Evolutionary conservation across 2,113 vertebrate genomes (phyloP).

Genomic region (Pampusana beccarii): DNA sequence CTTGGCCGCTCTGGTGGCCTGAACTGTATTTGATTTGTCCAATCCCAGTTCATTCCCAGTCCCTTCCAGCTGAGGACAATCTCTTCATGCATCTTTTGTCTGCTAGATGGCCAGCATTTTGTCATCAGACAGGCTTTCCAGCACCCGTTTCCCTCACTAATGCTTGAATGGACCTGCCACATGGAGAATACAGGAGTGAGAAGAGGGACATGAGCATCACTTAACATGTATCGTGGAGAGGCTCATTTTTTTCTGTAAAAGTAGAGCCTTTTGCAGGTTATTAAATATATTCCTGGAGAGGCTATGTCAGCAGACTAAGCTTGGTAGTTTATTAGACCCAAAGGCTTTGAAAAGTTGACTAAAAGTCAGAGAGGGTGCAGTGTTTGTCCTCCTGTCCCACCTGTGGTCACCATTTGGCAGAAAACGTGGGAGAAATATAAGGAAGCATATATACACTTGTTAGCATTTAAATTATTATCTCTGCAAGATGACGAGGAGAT

Average conservation of each 20-base stretch:
- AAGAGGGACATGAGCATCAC: background rate
- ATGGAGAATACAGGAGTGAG: background rate
- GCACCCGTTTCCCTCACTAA: background rate
- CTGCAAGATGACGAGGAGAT: background rate
- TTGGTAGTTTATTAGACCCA: background rate
- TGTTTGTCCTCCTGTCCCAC: background rate
- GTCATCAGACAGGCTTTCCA: background rate
- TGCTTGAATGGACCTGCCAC: background rate
- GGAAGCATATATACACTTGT: background rate
- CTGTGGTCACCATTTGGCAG: background rate
- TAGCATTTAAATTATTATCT: background rate
- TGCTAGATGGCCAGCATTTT: background rate
- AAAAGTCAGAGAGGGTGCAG: background rate
- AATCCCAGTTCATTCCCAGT: background rate
- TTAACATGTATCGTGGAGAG: background rate
- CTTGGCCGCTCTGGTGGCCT: background rate
- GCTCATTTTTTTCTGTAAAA: background rate
- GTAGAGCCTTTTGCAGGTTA: background rate
- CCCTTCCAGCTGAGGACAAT: background rate
- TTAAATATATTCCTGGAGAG: background rate
- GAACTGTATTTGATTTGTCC: background rate
- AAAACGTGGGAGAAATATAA: background rate
- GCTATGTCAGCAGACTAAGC: background rate
- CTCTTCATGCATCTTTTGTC: background rate
- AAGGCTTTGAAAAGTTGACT: background rate